Conservation (phyloP, 2,113 vertebrate genomes). For the Myiagra hebetior region DNA sequence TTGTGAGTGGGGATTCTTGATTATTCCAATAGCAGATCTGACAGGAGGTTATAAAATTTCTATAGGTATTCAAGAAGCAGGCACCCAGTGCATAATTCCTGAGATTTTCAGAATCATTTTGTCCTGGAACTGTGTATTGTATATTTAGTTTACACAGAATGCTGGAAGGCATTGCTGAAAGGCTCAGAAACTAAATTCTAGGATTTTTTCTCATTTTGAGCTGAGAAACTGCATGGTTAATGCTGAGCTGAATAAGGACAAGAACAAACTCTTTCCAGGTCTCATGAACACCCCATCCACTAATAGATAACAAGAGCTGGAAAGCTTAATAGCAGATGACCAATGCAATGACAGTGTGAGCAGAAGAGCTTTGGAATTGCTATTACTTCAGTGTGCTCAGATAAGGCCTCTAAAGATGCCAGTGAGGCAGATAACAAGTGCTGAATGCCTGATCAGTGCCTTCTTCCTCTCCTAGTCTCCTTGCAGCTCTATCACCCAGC, state of each 20-base stretch:
- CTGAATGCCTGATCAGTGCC: constrained; percentile 29
- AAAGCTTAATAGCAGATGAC: constrained; percentile 43
- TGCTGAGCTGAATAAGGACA: not conserved
- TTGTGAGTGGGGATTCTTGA: not conserved
- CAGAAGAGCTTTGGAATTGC: constrained; percentile 18
- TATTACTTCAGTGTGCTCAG: constrained; percentile 21
- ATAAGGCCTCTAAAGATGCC: constrained; percentile 34
- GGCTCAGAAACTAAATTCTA: not conserved
- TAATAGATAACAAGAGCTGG: constrained; percentile 23
- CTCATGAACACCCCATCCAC: not conserved
- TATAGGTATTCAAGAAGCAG: not conserved
- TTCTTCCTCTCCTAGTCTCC: not conserved
- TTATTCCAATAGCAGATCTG: not conserved
- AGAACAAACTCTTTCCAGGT: not conserved
- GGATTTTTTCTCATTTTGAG: not conserved
- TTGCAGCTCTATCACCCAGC: not conserved
- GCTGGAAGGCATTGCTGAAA: not conserved
- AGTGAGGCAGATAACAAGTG: not conserved
- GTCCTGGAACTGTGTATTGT: not conserved
- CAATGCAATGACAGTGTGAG: not conserved
- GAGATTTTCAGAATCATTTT: not conserved
- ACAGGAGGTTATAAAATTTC: not conserved
- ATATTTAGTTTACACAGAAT: not conserved
- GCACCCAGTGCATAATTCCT: not conserved
- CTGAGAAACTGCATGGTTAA: not conserved